Conservation (phyloP, 2,888 invertebrate species). For the Drosophila ustulata region DNA sequence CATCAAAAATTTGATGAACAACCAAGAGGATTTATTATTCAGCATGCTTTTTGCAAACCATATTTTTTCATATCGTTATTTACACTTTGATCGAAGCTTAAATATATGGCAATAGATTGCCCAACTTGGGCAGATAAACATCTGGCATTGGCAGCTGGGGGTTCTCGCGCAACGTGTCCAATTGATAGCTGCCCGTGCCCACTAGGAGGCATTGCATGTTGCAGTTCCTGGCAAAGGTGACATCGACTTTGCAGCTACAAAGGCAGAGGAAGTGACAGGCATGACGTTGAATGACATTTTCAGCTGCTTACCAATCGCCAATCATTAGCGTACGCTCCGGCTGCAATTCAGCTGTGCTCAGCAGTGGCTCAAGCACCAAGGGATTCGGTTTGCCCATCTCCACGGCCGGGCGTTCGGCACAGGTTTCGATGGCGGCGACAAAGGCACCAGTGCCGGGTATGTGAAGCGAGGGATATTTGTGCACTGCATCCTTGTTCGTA, state of each 20-base stretch:
- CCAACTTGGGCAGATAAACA: constrained; percentile 89
- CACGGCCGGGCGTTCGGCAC: constrained; percentile 91
- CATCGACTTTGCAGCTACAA: constrained; percentile 95
- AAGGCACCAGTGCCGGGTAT: constrained; percentile 94
- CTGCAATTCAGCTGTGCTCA: constrained; percentile 90
- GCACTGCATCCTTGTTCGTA: constrained; percentile 96
- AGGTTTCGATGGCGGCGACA: constrained; percentile 93
- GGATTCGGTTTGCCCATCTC: constrained; percentile 96
- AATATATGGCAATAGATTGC: constrained; percentile 87
- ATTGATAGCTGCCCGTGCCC: constrained; percentile 91
- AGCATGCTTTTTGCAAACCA: not conserved
- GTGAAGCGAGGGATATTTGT: constrained; percentile 90
- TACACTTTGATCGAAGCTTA: constrained; percentile 17
- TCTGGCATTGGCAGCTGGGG: constrained; percentile 89
- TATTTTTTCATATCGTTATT: not conserved
- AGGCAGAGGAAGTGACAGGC: not conserved
- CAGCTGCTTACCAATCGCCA: constrained; percentile 83
- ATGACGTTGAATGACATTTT: constrained; percentile 2
- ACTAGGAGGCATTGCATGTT: constrained; percentile 95
- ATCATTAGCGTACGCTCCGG: constrained; percentile 89
- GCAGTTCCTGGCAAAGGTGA: constrained; percentile 94
- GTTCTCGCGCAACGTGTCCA: constrained; percentile 86
- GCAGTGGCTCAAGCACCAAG: constrained; percentile 90
- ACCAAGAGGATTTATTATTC: not conserved
- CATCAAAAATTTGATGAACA: not conserved